phyloP scores from a whole-genome alignment of 2,797 vertebrate genomes.

The Prionace glauca region DNA sequence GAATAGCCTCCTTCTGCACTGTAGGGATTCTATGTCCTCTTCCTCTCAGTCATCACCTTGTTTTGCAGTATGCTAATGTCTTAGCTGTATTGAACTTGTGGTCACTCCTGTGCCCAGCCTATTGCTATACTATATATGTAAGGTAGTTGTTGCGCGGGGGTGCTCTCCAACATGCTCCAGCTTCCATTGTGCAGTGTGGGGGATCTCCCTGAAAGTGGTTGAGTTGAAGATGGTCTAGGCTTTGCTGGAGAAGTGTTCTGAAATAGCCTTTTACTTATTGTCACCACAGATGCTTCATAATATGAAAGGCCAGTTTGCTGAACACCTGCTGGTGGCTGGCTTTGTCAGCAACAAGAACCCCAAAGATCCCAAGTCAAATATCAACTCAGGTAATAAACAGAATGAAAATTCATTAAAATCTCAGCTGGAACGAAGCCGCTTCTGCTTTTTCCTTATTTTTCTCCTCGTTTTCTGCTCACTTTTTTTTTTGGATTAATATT shows the following conservation, averaged over 20 bases:
- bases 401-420: background rate
- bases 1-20: too few species aligned
- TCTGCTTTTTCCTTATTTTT: background rate
- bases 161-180: background rate
- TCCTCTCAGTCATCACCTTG: background rate
- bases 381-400: conserved; percentile 75
- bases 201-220: background rate
- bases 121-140: background rate
- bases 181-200: background rate
- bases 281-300: conserved; percentile 82
- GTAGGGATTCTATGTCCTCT: background rate
- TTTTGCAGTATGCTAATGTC: background rate
- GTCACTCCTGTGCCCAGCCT: background rate
- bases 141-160: background rate
- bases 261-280: background rate
- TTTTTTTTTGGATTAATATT: background rate
- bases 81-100: background rate
- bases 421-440: background rate
- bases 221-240: too few species aligned
- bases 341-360: conserved; percentile 83
- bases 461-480: too few species aligned
- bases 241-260: background rate
- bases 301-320: conserved; percentile 95
- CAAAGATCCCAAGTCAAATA: conserved; percentile 79
- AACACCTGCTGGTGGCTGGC: conserved; percentile 80